A percentile compares a stretch with the other conserved stretches of the same genome.
Evolutionary conservation across 2,888 invertebrate genomes (phyloP).

Genomic region (Chironomus riparius): DNA sequence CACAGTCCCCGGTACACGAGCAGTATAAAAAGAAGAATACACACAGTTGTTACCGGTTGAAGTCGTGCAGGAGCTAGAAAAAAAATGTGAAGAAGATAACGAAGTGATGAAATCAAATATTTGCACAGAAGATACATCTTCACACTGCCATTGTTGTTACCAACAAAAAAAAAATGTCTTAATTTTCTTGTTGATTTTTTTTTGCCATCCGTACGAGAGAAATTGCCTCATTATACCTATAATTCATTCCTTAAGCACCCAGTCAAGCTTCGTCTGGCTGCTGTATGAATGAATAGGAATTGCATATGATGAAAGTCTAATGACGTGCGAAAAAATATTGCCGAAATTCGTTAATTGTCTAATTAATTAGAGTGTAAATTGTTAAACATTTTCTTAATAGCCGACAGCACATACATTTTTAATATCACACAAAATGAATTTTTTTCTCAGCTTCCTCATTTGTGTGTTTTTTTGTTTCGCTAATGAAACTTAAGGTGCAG

Average conservation of each 20-base stretch:
- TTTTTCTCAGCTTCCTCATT: neutral
- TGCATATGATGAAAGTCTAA: neutral
- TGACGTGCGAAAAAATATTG: neutral
- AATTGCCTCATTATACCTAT: too few species aligned
- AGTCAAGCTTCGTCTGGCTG: too few species aligned
- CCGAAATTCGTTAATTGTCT: neutral
- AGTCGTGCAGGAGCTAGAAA: too few species aligned
- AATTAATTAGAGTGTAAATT: conserved; percentile 22
- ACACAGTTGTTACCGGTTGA: too few species aligned
- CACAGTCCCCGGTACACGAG: too few species aligned
- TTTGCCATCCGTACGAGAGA: too few species aligned
- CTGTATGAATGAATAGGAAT: too few species aligned
- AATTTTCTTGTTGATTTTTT: neutral
- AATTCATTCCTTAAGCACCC: too few species aligned
- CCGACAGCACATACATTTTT: neutral
- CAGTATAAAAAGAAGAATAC: too few species aligned
- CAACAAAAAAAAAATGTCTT: neutral
- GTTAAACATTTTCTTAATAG: neutral
- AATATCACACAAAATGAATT: neutral
- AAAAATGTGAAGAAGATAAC: neutral
- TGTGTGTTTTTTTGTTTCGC: too few species aligned
- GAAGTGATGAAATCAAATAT: neutral
- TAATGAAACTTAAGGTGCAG: too few species aligned
- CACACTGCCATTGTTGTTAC: too few species aligned
- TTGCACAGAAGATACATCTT: neutral